Evolutionary conservation across 2,888 invertebrate genomes (phyloP).

Genomic region (Nowickia ferox): DNA sequence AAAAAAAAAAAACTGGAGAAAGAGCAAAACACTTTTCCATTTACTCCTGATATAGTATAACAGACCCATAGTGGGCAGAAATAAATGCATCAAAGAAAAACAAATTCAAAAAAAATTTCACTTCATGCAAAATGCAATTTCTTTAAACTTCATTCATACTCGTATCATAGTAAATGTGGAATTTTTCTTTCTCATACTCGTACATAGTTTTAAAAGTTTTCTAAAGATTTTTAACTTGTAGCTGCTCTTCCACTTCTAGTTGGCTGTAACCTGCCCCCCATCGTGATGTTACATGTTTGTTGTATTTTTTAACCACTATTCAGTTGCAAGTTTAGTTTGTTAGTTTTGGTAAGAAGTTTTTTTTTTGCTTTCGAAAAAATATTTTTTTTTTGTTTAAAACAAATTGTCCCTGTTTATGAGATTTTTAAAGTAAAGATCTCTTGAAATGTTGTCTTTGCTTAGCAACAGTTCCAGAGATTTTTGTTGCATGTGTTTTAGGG

Average conservation of each 20-base stretch:
- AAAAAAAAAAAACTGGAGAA: slow-evolving; percentile 1
- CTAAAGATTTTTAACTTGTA: neutral
- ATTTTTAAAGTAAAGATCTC: neutral
- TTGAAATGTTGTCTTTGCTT: neutral
- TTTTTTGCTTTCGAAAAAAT: neutral
- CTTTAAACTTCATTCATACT: neutral
- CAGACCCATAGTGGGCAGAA: neutral
- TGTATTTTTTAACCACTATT: slow-evolving; percentile 10
- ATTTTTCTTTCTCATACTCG: neutral
- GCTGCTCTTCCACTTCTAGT: neutral
- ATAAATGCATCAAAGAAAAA: neutral
- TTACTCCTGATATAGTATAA: neutral
- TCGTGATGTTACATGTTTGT: slow-evolving; percentile 12
- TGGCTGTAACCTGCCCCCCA: neutral
- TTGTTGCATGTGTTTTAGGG: neutral
- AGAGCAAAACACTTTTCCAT: slow-evolving; percentile 9
- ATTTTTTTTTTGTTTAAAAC: neutral
- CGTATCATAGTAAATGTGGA: neutral
- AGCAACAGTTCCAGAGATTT: slow-evolving; percentile 25
- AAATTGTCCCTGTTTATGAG: slow-evolving; percentile 2
- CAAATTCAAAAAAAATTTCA: neutral
- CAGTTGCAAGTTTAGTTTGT: neutral
- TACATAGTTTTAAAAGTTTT: neutral
- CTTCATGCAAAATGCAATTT: neutral
- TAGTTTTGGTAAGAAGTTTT: slow-evolving; percentile 3